These are phyloP conservation scores for Chorisops tibialis DNA, from an alignment of 2,888 invertebrate species.

Conservation along the genomic window DNA sequence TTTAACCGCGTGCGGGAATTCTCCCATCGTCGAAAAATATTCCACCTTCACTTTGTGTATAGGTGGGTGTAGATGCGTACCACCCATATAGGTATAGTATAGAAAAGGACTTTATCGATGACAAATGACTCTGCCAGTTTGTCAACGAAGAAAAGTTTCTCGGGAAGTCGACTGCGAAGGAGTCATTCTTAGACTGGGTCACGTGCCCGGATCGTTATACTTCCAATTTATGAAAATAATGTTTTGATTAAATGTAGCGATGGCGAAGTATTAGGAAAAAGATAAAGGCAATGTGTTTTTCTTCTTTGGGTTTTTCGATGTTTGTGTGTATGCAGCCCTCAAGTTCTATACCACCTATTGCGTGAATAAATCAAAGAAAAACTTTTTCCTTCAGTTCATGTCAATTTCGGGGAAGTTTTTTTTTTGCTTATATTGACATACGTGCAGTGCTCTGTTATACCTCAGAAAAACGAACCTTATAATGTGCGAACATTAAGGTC, in stretches of 20 bases:
- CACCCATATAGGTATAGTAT: no score
- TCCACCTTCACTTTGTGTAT: no score
- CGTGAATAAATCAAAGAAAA: constrained; percentile 24
- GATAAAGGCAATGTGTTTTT: constrained; percentile 8
- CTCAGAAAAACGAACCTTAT: no score
- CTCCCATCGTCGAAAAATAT: no score
- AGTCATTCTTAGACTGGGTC: background rate
- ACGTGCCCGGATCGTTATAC: constrained; percentile 7
- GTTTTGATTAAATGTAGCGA: background rate
- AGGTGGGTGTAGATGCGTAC: no score
- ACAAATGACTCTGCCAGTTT: constrained; percentile 6
- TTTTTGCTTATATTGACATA: constrained; percentile 20
- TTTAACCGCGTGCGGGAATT: no score
- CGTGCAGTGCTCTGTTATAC: background rate
- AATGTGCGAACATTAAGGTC: no score
- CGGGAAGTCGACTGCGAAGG: constrained; percentile 2
- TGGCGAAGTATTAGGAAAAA: background rate
- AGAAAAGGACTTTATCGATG: background rate
- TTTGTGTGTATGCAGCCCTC: no score
- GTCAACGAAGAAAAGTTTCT: constrained; percentile 12
- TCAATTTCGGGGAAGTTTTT: constrained; percentile 22
- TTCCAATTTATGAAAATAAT: background rate
- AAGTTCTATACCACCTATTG: constrained; percentile 14
- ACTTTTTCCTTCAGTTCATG: constrained; percentile 21
- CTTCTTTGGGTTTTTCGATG: no score